Percentiles rank a stretch among this genome's conserved stretches.
phyloP scores from a whole-genome alignment of 2,888 invertebrate genomes.

The Agrotis puta region DNA sequence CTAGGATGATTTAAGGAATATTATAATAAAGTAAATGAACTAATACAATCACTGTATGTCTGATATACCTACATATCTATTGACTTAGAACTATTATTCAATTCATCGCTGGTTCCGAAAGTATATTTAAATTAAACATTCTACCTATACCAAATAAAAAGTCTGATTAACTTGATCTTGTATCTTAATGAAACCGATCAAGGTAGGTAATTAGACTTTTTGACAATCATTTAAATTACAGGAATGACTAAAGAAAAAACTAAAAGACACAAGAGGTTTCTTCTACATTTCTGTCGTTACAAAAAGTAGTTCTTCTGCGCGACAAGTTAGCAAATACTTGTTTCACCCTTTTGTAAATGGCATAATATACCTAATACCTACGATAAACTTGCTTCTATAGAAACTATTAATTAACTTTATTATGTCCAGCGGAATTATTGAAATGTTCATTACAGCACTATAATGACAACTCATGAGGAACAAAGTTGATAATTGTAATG shows the following conservation, averaged over 20 bases:
- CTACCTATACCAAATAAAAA: too few relatives aligned
- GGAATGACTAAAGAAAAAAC: slow-evolving; percentile 1
- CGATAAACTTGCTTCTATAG: slow-evolving; percentile 27
- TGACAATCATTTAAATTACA: slow-evolving; percentile 18
- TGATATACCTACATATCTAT: background rate
- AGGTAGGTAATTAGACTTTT: background rate
- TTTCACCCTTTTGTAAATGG: slow-evolving; percentile 36
- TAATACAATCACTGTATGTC: background rate
- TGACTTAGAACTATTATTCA: background rate
- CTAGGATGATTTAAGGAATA: too few relatives aligned
- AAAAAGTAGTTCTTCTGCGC: slow-evolving; percentile 1
- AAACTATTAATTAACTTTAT: slow-evolving; percentile 71
- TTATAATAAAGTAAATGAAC: background rate
- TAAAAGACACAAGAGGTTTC: too few relatives aligned
- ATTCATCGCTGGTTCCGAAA: background rate
- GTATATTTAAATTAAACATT: background rate
- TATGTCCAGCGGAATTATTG: slow-evolving; percentile 71
- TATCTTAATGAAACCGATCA: background rate
- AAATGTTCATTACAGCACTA: slow-evolving; percentile 73
- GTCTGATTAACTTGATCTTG: too few relatives aligned
- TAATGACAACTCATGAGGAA: slow-evolving; percentile 75
- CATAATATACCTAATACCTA: slow-evolving; percentile 18
- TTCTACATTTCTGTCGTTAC: background rate
- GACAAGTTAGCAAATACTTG: slow-evolving; percentile 27
- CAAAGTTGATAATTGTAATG: slow-evolving; percentile 83